A percentile compares a stretch with the other conserved stretches of the same genome.
phyloP scores from a whole-genome alignment of 2,888 invertebrate species.

The Alloscopus bannaensis region DNA sequence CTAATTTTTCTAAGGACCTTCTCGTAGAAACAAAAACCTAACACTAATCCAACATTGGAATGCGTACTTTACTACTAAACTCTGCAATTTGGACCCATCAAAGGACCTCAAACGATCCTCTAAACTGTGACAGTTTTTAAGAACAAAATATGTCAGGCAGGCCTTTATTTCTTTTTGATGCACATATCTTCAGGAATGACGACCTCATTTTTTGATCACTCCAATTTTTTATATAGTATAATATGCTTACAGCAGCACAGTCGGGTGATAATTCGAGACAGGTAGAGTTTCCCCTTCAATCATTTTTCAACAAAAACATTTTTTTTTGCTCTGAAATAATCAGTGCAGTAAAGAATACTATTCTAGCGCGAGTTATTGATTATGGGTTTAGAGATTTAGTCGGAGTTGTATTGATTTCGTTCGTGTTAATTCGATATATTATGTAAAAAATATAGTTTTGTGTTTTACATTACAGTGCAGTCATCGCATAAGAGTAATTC shows the following conservation, averaged over 20 bases:
- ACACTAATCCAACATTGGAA: too few species aligned
- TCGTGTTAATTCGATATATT: not conserved
- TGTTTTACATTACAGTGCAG: too few species aligned
- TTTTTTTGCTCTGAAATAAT: slow-evolving; percentile 46
- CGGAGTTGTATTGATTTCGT: slow-evolving; percentile 15
- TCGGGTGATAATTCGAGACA: slow-evolving; percentile 71
- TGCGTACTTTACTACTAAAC: too few species aligned
- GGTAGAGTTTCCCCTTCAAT: slow-evolving; percentile 68
- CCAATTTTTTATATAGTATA: slow-evolving; percentile 70
- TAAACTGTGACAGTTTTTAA: too few species aligned
- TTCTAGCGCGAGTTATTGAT: not conserved
- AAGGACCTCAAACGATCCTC: too few species aligned
- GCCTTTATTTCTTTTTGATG: too few species aligned
- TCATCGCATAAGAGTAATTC: too few species aligned
- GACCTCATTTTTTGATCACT: slow-evolving; percentile 66
- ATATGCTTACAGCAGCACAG: slow-evolving; percentile 72
- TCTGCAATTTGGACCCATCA: too few species aligned
- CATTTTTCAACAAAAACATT: slow-evolving; percentile 41
- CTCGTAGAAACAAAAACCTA: too few species aligned
- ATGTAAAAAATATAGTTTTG: not conserved
- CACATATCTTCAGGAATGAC: too few species aligned
- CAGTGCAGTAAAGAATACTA: slow-evolving; percentile 43
- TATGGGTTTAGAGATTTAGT: slow-evolving; percentile 15
- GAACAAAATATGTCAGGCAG: too few species aligned
- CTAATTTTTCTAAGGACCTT: too few species aligned